Conservation (phyloP, 2,113 vertebrate genomes). For the Psilopsiagon aymara region DNA sequence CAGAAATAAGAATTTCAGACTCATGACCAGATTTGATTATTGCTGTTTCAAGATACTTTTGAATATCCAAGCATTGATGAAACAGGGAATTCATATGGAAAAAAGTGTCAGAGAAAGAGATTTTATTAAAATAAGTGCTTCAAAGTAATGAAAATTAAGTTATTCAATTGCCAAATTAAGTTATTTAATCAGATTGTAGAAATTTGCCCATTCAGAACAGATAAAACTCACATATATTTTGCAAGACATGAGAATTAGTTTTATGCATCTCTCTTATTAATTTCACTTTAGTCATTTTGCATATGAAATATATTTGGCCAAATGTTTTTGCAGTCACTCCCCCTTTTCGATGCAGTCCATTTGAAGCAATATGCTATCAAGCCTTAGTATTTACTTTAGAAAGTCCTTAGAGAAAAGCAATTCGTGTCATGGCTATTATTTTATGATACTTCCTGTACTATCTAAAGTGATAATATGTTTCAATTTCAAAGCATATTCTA, state of each 20-base stretch:
- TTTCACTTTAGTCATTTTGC: background rate
- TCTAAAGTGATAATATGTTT: constrained; percentile 35
- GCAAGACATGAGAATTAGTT: background rate
- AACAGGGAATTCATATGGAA: background rate
- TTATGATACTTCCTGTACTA: background rate
- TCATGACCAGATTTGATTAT: background rate
- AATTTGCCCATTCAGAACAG: background rate
- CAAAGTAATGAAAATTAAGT: background rate
- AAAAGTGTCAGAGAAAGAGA: background rate
- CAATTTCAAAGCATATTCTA: constrained; percentile 37
- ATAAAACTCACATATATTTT: background rate
- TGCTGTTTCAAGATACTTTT: background rate
- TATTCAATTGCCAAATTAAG: background rate
- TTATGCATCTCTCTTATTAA: background rate
- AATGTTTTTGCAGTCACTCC: background rate
- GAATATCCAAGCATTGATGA: background rate
- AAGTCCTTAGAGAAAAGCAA: background rate
- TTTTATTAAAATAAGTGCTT: background rate
- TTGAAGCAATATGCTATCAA: background rate
- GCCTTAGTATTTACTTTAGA: background rate
- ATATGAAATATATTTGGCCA: background rate
- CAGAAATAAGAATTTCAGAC: background rate
- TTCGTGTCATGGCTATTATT: constrained; percentile 1
- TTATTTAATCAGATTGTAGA: background rate
- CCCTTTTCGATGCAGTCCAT: background rate